phyloP scores from a whole-genome alignment of 1,140 invertebrate genomes.

The Hestina assimilis region DNA sequence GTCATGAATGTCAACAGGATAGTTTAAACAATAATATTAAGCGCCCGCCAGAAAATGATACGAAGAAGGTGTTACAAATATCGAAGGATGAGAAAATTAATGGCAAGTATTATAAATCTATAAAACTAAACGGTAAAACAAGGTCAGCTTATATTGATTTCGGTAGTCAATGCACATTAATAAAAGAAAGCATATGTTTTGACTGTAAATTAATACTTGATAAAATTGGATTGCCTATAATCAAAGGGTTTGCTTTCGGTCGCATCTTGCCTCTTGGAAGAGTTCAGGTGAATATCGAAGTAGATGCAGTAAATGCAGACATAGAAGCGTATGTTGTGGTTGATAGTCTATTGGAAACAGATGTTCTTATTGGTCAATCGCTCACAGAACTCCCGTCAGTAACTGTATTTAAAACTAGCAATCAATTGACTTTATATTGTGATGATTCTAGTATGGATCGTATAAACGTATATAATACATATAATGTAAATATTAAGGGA shows the following conservation, averaged over 20 bases:
- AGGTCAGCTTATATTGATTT: too few species aligned
- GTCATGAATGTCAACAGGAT: conserved; percentile 1
- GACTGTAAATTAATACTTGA: neutral
- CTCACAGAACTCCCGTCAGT: conserved; percentile 12
- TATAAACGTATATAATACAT: too few species aligned
- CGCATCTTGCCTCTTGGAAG: too few species aligned
- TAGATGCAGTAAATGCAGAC: neutral
- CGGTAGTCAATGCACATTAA: conserved; percentile 14
- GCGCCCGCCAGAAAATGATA: too few species aligned
- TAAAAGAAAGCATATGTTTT: neutral
- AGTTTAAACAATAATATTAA: neutral
- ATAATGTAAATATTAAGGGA: too few species aligned
- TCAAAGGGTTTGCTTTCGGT: too few species aligned
- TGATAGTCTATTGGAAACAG: neutral
- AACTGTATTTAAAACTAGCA: conserved; percentile 2
- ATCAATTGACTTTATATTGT: conserved; percentile 1
- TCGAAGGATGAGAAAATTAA: too few species aligned
- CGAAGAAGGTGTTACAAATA: too few species aligned
- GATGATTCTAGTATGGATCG: too few species aligned
- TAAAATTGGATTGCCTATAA: too few species aligned
- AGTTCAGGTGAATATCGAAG: too few species aligned
- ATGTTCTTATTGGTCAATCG: conserved; percentile 15
- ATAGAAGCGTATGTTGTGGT: conserved; percentile 3
- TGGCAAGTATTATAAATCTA: conserved; percentile 18
- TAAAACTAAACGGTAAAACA: too few species aligned